These are phyloP conservation scores for Diadema setosum DNA, from an alignment of 35 echinoderm and acorn worm species.

Conservation along the genomic window DNA sequence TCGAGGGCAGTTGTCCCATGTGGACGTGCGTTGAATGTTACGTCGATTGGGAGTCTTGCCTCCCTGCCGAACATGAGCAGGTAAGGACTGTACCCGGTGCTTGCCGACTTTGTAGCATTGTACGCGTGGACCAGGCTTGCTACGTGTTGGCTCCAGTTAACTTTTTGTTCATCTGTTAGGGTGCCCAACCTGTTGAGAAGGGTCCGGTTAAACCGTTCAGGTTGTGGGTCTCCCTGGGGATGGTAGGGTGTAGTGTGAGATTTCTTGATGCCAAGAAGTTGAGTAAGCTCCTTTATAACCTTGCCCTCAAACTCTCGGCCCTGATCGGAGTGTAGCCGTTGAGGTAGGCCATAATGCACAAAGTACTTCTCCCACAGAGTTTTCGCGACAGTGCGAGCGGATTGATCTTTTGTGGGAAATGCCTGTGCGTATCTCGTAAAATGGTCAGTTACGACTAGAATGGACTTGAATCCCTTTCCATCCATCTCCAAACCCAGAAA, in stretches of 20 bases:
- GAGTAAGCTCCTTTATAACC: slow-evolving; percentile 19
- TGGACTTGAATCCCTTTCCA: background rate
- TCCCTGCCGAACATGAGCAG: slow-evolving; percentile 54
- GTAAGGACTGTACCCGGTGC: slow-evolving; percentile 51
- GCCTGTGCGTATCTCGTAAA: slow-evolving; percentile 52
- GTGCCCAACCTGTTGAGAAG: too few relatives aligned
- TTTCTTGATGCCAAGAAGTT: background rate
- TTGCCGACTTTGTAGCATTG: slow-evolving; percentile 28
- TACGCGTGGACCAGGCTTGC: slow-evolving; percentile 35
- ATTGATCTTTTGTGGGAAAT: slow-evolving; percentile 31
- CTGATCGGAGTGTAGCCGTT: slow-evolving; percentile 36
- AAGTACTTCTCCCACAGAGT: slow-evolving; percentile 50
- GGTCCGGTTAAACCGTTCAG: too few relatives aligned
- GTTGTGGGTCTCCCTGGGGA: too few relatives aligned
- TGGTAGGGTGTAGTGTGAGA: too few relatives aligned
- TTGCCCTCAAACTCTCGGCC: slow-evolving; percentile 42
- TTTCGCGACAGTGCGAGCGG: slow-evolving; percentile 29
- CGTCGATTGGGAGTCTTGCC: slow-evolving; percentile 32
- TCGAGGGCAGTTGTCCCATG: background rate
- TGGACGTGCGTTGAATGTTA: background rate
- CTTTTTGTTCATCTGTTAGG: too few relatives aligned
- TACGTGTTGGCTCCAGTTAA: too few relatives aligned
- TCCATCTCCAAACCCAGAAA: slow-evolving; percentile 37
- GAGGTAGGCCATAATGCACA: slow-evolving; percentile 23
- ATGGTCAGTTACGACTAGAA: slow-evolving; percentile 58